These are phyloP conservation scores for Ischnura elegans DNA, from an alignment of 2,888 invertebrate species.

Conservation along the genomic window DNA sequence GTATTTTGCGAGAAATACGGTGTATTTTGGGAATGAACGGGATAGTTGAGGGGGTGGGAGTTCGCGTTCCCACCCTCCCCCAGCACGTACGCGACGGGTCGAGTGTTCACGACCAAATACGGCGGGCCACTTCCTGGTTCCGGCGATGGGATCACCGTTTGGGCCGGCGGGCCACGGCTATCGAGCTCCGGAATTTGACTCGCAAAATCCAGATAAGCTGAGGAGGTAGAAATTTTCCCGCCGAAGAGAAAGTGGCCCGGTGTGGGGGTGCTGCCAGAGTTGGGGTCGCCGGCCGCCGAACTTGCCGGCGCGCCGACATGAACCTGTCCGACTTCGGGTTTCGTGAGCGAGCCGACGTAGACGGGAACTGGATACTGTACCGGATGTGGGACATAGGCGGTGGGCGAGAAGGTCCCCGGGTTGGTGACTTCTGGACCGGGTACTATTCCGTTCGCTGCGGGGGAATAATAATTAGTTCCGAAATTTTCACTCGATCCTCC, in stretches of 20 bases:
- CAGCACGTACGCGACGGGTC: not conserved
- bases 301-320: not conserved
- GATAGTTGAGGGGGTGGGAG: not conserved
- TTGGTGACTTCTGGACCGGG: not conserved
- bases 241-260: conserved; percentile 23
- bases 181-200: not conserved
- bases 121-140: not conserved
- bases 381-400: not conserved
- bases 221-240: conserved; percentile 15
- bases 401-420: not conserved
- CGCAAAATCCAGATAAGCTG: not conserved
- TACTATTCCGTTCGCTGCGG: not conserved
- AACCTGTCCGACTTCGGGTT: not conserved
- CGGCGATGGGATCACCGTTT: not conserved
- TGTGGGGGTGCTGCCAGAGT: not conserved
- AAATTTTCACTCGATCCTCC: not conserved
- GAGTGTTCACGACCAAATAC: not conserved
- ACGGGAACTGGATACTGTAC: not conserved
- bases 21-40: not conserved
- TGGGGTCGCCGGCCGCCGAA: not conserved
- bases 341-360: not conserved
- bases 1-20: not conserved
- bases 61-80: not conserved
- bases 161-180: not conserved
- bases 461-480: not conserved